Evolutionary conservation across 2,888 invertebrate genomes (phyloP).

Genomic region (Apodemia zela): DNA sequence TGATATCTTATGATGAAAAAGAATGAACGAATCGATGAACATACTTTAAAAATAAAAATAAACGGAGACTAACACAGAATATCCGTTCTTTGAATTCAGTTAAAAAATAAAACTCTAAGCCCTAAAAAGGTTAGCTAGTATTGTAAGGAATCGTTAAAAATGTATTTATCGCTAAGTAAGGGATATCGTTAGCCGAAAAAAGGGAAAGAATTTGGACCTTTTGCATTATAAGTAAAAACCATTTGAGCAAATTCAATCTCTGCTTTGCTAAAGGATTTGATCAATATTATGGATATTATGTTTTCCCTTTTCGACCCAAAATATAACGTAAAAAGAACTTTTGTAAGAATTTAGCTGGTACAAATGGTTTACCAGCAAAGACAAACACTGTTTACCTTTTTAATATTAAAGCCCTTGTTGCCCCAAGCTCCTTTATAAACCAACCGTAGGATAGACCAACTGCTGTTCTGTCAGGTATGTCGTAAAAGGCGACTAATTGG

Average conservation of each 20-base stretch:
- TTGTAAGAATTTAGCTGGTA: neutral
- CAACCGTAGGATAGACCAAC: too few relatives aligned
- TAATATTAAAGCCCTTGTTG: too few relatives aligned
- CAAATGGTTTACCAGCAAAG: neutral
- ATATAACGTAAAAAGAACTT: neutral
- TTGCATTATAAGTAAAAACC: slow-evolving; percentile 17
- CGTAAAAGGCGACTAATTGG: too few relatives aligned
- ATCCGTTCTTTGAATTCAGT: neutral
- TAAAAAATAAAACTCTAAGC: neutral
- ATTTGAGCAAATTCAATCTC: slow-evolving; percentile 8
- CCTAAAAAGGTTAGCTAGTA: neutral
- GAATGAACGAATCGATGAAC: too few relatives aligned
- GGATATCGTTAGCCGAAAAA: slow-evolving; percentile 9
- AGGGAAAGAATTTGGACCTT: slow-evolving; percentile 11
- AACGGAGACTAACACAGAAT: neutral
- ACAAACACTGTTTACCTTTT: too few relatives aligned
- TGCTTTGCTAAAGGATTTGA: slow-evolving; percentile 5
- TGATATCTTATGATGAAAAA: too few relatives aligned
- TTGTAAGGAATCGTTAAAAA: neutral
- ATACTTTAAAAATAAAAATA: neutral
- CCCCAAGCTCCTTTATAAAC: too few relatives aligned
- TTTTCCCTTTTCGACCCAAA: neutral
- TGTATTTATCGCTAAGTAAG: slow-evolving; percentile 15
- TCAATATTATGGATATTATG: slow-evolving; percentile 4
- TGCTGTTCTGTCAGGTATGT: too few relatives aligned